Conservation (phyloP, 2,888 invertebrate genomes). For the Sarcophaga caerulescens region DNA sequence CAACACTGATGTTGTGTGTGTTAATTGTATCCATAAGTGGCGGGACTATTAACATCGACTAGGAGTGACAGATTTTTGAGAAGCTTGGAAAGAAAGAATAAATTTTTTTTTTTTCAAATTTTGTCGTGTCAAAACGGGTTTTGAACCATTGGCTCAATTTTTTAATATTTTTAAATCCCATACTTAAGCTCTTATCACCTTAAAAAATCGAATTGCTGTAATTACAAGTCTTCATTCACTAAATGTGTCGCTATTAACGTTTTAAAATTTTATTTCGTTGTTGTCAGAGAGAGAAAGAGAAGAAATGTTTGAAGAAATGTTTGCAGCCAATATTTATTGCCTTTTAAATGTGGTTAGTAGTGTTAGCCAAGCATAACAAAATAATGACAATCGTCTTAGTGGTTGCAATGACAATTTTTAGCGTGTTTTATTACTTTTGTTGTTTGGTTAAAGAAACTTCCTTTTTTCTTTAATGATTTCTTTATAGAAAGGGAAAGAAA, state of each 20-base stretch:
- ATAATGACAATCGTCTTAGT: slow-evolving; percentile 1
- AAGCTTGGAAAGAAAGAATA: no score
- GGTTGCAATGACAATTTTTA: slow-evolving; percentile 13
- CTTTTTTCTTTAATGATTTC: slow-evolving; percentile 5
- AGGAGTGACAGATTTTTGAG: no score
- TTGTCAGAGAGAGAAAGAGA: background rate
- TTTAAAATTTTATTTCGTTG: slow-evolving; percentile 36
- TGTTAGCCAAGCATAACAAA: slow-evolving; percentile 49
- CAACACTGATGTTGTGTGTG: no score
- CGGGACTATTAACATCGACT: no score
- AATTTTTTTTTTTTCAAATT: no score
- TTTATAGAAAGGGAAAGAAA: background rate
- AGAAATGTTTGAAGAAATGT: background rate
- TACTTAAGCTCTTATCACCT: slow-evolving; percentile 44
- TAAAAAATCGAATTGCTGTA: slow-evolving; percentile 30
- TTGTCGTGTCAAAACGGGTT: background rate
- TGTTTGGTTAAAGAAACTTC: background rate
- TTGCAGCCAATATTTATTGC: slow-evolving; percentile 1
- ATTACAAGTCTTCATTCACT: slow-evolving; percentile 2
- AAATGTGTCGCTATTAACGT: slow-evolving; percentile 50
- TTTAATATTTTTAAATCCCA: background rate
- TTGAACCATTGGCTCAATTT: background rate
- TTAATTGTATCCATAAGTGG: no score
- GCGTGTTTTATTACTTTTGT: slow-evolving; percentile 6
- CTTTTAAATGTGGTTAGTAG: background rate